phyloP scores from a whole-genome alignment of 2,113 vertebrate genomes.

The Chlorodrepanis virens region DNA sequence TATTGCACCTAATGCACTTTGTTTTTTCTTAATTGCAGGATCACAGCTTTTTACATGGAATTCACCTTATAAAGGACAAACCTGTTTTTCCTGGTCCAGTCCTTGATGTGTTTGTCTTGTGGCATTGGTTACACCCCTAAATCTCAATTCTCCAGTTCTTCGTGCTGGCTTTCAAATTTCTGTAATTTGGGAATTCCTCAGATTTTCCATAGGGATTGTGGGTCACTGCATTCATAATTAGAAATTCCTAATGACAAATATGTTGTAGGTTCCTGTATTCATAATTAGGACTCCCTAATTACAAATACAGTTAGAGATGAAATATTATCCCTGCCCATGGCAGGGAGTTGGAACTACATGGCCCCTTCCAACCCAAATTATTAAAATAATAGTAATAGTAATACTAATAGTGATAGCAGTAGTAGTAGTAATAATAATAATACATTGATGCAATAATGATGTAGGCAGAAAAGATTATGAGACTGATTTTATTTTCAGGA shows the following conservation, averaged over 20 bases:
- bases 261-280: background rate
- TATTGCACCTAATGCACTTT: background rate
- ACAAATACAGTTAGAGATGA: background rate
- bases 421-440: background rate
- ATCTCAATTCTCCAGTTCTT: background rate
- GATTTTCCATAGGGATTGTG: background rate
- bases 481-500: background rate
- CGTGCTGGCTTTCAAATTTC: background rate
- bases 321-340: background rate
- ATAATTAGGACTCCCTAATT: background rate
- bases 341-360: background rate
- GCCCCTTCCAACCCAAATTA: background rate
- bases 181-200: background rate
- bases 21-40: background rate
- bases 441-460: background rate
- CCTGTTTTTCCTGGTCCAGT: background rate
- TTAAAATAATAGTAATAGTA: no score
- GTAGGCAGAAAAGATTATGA: background rate
- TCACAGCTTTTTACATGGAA: background rate
- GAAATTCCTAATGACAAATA: background rate
- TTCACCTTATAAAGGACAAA: background rate
- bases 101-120: rapidly evolving
- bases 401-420: background rate
- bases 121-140: background rate
- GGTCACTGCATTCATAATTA: background rate